A percentile compares a stretch with the other conserved stretches of the same genome.
phyloP scores from a whole-genome alignment of 2,797 vertebrate species.

The Pelodytes ibericus region DNA sequence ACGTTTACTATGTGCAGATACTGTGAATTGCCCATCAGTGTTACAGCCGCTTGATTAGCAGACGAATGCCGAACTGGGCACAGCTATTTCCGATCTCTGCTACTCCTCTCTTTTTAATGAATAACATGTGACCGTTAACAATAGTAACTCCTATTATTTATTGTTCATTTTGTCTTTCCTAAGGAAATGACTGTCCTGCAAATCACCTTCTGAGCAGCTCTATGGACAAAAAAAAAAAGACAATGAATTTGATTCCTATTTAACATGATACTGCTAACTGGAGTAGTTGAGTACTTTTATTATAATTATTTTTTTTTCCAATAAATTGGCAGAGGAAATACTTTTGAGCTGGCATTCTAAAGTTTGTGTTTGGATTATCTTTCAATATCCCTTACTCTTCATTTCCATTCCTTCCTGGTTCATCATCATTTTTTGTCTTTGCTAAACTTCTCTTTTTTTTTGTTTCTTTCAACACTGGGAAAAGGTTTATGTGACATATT shows the following conservation, averaged over 20 bases:
- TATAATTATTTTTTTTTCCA: conserved; percentile 70
- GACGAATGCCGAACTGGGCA: conserved; percentile 79
- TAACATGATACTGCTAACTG: conserved; percentile 97
- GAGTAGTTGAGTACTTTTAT: conserved; percentile 89
- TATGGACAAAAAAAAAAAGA: conserved; percentile 81
- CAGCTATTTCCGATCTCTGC: conserved; percentile 78
- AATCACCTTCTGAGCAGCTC: conserved; percentile 81
- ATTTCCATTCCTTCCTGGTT: conserved; percentile 64
- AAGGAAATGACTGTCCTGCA: conserved; percentile 82
- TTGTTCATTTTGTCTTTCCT: conserved; percentile 91
- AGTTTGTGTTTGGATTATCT: conserved; percentile 79
- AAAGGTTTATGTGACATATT: conserved; percentile 38
- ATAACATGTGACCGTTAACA: conserved; percentile 94
- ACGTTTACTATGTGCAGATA: conserved; percentile 84
- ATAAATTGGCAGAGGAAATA: conserved; percentile 83
- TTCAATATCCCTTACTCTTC: conserved; percentile 68
- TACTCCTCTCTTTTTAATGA: conserved; percentile 88
- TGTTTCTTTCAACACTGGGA: conserved; percentile 5
- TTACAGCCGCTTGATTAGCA: conserved; percentile 84
- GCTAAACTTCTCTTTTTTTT: conserved; percentile 11
- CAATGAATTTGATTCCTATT: conserved; percentile 91
- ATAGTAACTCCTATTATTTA: conserved; percentile 99
- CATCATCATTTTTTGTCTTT: conserved; percentile 21
- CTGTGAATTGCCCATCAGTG: conserved; percentile 96
- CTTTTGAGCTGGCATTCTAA: conserved; percentile 79